Evolutionary conservation across 1,140 invertebrate genomes (phyloP).

Genomic region (Apis dorsata): DNA sequence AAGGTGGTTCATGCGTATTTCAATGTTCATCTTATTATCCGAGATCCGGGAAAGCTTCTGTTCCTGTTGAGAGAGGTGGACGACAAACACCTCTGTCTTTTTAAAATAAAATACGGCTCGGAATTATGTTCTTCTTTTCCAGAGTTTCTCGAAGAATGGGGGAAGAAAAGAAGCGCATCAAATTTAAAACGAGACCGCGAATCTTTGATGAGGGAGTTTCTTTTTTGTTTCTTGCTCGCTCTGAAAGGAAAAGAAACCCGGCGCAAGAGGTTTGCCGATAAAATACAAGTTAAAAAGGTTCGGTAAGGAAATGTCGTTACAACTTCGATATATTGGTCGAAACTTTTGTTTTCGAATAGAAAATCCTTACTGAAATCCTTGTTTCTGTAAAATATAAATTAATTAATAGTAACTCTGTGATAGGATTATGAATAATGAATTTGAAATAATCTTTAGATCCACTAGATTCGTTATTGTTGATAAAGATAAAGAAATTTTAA

Average conservation of each 20-base stretch:
- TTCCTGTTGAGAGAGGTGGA: background rate
- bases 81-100: background rate
- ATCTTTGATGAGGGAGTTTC: background rate
- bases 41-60: conserved; percentile 8
- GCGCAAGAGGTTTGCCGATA: background rate
- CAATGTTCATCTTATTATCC: conserved; percentile 40
- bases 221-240: background rate
- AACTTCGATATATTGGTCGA: background rate
- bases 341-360: background rate
- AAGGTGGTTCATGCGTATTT: background rate
- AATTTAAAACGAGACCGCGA: background rate
- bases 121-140: background rate
- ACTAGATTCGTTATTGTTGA: no score
- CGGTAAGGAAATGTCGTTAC: background rate
- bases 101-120: background rate
- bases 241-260: background rate
- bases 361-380: background rate
- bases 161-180: background rate
- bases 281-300: background rate
- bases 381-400: background rate
- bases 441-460: no score
- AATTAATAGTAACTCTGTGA: no score
- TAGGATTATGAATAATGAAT: no score
- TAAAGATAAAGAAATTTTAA: no score
- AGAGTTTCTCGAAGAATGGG: background rate